phyloP scores from a whole-genome alignment of 2,113 vertebrate species.

The Gymnobelideus leadbeateri region DNA sequence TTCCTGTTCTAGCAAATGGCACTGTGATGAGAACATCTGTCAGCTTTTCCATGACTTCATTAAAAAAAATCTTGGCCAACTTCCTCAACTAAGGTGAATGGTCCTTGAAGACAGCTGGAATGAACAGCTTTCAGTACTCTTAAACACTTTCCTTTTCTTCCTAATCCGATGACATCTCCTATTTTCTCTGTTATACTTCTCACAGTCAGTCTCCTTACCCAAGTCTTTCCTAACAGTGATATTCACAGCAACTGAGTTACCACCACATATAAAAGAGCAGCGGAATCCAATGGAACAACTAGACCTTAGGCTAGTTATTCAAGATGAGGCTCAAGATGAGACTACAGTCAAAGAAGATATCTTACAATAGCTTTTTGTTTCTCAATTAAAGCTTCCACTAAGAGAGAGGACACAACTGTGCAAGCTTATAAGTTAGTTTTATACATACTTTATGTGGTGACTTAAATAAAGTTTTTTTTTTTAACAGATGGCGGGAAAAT shows the following conservation, averaged over 20 bases:
- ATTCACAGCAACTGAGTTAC: background rate
- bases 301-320: too few species aligned
- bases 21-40: conserved; percentile 4
- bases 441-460: background rate
- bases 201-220: too few species aligned
- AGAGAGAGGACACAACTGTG: background rate
- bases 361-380: background rate
- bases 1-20: conserved; percentile 45
- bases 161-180: background rate
- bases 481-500: too few species aligned
- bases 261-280: too few species aligned
- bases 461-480: too few species aligned
- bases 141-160: background rate
- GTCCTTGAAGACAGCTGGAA: background rate
- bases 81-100: background rate
- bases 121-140: background rate
- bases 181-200: background rate
- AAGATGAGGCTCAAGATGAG: background rate
- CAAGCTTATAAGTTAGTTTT: background rate
- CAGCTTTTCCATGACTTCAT: conserved; percentile 57
- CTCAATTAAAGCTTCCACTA: background rate
- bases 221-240: background rate
- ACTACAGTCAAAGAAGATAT: background rate
- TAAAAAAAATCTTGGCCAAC: background rate
- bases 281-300: background rate